Evolutionary conservation across 2,888 invertebrate genomes (phyloP), one percentile per base, ranked within the genome.

Genomic region (Trissoscelio sp.): DNA sequence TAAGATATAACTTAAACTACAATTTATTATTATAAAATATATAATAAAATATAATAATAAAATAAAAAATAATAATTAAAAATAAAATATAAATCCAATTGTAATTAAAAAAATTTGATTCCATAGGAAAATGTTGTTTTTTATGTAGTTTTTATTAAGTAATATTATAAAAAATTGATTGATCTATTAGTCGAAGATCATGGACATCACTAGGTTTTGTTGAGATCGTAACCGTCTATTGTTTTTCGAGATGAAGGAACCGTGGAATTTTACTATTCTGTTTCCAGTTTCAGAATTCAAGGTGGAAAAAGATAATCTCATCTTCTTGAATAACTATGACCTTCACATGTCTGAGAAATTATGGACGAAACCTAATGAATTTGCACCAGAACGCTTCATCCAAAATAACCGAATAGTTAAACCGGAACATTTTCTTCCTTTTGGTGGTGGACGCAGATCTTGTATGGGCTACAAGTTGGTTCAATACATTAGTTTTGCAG

Each of bases 401-500:
- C 91, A 91, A 70, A 91, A 93, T 16, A 93, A 93, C 0, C 89
- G 90, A 51, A 88, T 95, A 11, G 86, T 92, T 2, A 95, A 95
- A 85, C 95, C 95, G 0, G 94, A 94, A 24, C 92, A 94, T 86
- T 95, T 95, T 87, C 88, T 95, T 16, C 95, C 95, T 0, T 95
- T 95, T 88, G 94, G 94, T 0, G 94, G 94, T 3, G 95, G 95
- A 0, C 92, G 93, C 80, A 91, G 95, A 39, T 94, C 94, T 31
- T 95, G 95, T 88, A 93, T 95, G 93, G 95, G 95, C 0, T 94
- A 94, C 90, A 94, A 94, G 87, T 92, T 95, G 91, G 94, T 95
- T 0, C 94, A 94, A 83, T 92, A 93, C 58, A 87, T 94, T 6
- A 92, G 93, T 64, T 94, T 94, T 85, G 91, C 93, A 1, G 91